Conservation (phyloP, 64 coral and sea anemone species). For the Pachyseris speciosa region DNA sequence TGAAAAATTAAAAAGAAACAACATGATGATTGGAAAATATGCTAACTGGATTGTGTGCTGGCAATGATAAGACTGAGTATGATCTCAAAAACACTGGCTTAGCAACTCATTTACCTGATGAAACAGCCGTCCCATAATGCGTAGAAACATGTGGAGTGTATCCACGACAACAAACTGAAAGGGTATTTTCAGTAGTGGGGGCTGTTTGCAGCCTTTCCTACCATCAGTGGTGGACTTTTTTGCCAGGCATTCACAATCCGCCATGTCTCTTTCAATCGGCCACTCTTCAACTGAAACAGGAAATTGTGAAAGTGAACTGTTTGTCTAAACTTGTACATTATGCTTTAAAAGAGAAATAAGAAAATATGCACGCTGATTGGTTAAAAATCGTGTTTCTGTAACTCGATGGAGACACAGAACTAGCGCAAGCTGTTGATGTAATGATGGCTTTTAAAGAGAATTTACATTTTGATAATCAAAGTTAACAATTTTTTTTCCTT, state of each 20-base stretch:
- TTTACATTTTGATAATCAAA: too few species aligned
- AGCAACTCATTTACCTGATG: slow-evolving; percentile 33
- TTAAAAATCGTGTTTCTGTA: too few species aligned
- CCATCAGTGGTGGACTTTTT: slow-evolving; percentile 3
- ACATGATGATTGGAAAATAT: not conserved
- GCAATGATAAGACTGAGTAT: too few species aligned
- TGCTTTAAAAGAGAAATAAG: too few species aligned
- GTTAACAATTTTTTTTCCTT: not conserved
- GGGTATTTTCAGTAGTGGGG: slow-evolving; percentile 32
- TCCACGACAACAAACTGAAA: slow-evolving; percentile 34
- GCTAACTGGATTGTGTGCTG: too few species aligned
- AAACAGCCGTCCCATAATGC: slow-evolving; percentile 66
- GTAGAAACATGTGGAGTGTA: slow-evolving; percentile 39
- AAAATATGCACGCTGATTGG: too few species aligned
- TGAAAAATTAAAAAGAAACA: not conserved
- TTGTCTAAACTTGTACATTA: not conserved
- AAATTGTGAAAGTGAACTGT: not conserved
- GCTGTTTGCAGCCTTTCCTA: slow-evolving; percentile 24
- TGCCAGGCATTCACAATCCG: not conserved
- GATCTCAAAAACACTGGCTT: not conserved
- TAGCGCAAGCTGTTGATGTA: too few species aligned
- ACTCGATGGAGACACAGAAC: too few species aligned
- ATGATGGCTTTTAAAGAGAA: too few species aligned
- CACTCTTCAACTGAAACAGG: slow-evolving; percentile 57
- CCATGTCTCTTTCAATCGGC: slow-evolving; percentile 39